phyloP scores from a whole-genome alignment of 2,113 vertebrate genomes.

The Cairina moschata region DNA sequence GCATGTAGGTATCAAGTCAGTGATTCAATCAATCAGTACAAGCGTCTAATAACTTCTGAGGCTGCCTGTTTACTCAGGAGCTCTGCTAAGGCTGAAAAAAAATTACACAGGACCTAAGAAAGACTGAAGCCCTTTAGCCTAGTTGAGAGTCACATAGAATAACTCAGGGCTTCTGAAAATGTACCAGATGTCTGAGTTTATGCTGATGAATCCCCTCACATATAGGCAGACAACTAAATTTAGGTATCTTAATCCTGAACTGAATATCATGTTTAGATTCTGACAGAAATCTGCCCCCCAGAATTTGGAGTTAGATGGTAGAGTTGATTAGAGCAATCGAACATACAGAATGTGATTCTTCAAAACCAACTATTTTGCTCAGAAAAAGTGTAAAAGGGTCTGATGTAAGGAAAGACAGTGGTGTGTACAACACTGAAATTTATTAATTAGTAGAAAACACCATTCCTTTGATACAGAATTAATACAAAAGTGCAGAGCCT shows the following conservation, averaged over 20 bases:
- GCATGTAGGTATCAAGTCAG: background rate
- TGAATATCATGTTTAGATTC: background rate
- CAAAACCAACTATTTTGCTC: background rate
- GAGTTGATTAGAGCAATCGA: background rate
- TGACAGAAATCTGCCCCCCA: background rate
- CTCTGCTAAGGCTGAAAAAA: background rate
- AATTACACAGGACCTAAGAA: background rate
- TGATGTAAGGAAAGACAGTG: background rate
- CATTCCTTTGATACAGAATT: fast-evolving
- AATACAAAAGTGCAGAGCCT: background rate
- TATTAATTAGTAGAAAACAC: background rate
- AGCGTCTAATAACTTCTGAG: background rate
- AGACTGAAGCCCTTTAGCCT: background rate
- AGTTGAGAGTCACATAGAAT: background rate
- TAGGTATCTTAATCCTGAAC: background rate
- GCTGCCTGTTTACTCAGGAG: background rate
- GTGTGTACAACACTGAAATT: background rate
- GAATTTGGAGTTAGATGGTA: background rate
- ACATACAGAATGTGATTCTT: background rate
- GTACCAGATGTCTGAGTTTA: background rate
- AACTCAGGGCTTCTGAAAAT: background rate
- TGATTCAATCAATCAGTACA: background rate
- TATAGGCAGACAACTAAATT: background rate
- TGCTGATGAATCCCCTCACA: background rate
- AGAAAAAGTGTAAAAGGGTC: background rate